phyloP scores from a whole-genome alignment of 2,797 vertebrate genomes.

The Antrozous pallidus region DNA sequence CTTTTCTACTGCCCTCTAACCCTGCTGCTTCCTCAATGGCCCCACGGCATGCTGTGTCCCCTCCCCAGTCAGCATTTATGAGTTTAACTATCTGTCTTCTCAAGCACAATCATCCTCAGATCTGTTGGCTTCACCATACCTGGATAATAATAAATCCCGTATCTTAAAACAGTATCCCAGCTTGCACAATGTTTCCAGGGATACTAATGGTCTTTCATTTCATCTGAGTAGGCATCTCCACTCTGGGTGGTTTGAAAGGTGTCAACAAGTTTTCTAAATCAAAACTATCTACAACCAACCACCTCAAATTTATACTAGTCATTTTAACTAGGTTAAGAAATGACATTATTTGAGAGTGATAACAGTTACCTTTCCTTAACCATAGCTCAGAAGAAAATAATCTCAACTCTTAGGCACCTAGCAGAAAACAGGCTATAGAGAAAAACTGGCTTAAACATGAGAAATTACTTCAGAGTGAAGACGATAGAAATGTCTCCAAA shows the following conservation, averaged over 20 bases:
- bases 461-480: background rate
- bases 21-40: background rate
- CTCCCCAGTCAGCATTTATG: background rate
- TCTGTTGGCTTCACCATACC: background rate
- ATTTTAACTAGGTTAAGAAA: background rate
- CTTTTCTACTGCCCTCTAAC: background rate
- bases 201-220: background rate
- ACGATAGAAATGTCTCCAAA: background rate
- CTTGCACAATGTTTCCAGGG: background rate
- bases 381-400: background rate
- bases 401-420: background rate
- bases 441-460: background rate
- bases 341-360: background rate
- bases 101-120: background rate
- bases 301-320: background rate
- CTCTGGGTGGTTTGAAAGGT: background rate
- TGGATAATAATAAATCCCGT: background rate
- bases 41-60: too few relatives aligned
- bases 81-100: background rate
- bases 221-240: background rate
- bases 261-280: background rate
- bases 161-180: background rate
- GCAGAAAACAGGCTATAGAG: background rate
- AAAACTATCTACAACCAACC: background rate
- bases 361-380: background rate